A percentile compares a stretch with the other conserved stretches of the same genome.
phyloP scores from a whole-genome alignment of 2,888 invertebrate genomes.

The Agrenia bidenticulata region DNA sequence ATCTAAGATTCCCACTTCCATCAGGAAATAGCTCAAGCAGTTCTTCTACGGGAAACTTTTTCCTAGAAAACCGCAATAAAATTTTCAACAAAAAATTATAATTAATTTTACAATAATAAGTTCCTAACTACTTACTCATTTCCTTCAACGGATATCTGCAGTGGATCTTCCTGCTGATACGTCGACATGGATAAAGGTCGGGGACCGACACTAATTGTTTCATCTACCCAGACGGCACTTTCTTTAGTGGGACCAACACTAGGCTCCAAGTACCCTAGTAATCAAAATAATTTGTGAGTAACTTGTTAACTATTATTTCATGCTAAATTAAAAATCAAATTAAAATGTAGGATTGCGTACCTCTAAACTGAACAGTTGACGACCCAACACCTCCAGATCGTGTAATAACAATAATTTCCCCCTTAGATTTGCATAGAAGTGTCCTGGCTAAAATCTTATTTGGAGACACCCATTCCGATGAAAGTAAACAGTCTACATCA shows the following conservation, averaged over 20 bases:
- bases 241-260: conserved; percentile 93
- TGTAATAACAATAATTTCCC: conserved; percentile 89
- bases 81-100: conserved; percentile 4
- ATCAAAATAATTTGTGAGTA: conserved; percentile 6
- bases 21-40: conserved; percentile 86
- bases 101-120: background rate
- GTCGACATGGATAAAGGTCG: conserved; percentile 81
- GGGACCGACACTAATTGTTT: conserved; percentile 80
- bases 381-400: conserved; percentile 81
- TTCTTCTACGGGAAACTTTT: conserved; percentile 86
- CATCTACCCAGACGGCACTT: conserved; percentile 98
- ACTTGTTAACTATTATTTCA: too few relatives aligned
- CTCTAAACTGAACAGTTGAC: conserved; percentile 84
- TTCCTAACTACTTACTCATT: conserved; percentile 65
- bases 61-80: conserved; percentile 56
- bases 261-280: conserved; percentile 72
- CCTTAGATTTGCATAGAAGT: conserved; percentile 85
- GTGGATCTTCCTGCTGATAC: conserved; percentile 86
- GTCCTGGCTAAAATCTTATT: conserved; percentile 96
- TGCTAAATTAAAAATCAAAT: too few relatives aligned
- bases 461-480: conserved; percentile 96
- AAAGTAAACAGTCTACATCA: conserved; percentile 89
- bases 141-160: conserved; percentile 89
- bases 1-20: conserved; percentile 84
- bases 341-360: too few relatives aligned